These are phyloP conservation scores for Drosophila cognata DNA, from an alignment of 2,888 invertebrate species.

Conservation along the genomic window DNA sequence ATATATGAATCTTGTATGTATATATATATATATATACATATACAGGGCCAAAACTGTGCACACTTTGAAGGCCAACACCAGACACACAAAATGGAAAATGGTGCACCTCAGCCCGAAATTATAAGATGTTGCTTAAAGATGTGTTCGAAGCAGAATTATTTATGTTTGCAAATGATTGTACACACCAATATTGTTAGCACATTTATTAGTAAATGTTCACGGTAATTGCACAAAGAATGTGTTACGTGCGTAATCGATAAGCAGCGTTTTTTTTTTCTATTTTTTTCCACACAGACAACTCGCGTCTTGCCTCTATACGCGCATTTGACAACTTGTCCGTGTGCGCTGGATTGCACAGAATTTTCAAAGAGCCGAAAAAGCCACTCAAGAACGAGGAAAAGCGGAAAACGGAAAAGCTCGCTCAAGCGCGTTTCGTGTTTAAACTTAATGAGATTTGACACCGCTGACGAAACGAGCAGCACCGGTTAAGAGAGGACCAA, in stretches of 20 bases:
- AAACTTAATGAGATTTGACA: conserved; percentile 71
- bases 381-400: conserved; percentile 59
- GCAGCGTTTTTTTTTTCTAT: conserved; percentile 54
- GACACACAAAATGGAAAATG: conserved; percentile 22
- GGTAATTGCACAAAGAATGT: conserved; percentile 30
- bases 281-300: conserved; percentile 31
- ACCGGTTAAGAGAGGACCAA: conserved; percentile 41
- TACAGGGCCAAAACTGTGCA: conserved; percentile 51
- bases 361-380: conserved; percentile 44
- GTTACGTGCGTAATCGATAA: conserved; percentile 80
- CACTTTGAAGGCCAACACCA: conserved; percentile 72
- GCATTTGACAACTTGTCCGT: conserved; percentile 66
- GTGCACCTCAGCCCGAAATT: conserved; percentile 4
- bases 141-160: background rate
- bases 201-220: conserved; percentile 32
- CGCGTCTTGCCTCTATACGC: conserved; percentile 74
- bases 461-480: conserved; percentile 47
- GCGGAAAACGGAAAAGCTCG: conserved; percentile 75
- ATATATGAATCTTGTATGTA: background rate
- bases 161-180: background rate
- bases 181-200: conserved; percentile 43
- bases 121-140: background rate
- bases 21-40: conserved; percentile 11
- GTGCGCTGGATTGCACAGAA: conserved; percentile 27
- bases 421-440: conserved; percentile 71